Base-by-base conservation (phyloP, 2,888 invertebrate species). In the Lasioglossum villosulum region DNA sequence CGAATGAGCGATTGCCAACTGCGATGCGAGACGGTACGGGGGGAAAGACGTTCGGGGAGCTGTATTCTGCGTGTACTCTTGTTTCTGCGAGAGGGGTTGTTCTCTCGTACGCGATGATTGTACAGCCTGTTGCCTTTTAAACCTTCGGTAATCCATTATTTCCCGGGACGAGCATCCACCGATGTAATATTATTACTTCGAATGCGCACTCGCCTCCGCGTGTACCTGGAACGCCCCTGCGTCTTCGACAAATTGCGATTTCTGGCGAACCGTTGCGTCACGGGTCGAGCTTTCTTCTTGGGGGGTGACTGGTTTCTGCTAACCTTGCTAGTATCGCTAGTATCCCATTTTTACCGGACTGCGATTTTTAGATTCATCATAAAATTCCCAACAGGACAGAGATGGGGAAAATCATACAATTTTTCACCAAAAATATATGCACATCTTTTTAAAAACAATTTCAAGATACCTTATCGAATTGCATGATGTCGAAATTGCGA, bases 1-100 rank as follows among this genome's bases (percentile, higher is more conserved):
- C 91, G 93, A 94, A 94, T 94, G 94, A 94, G 92, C 92, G 92
- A 94, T 94, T 93, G 93, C 92, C 92, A 92, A 93, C 92, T 88
- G 91, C 89, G 88, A 88, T 90, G 88, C 86, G 87, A 91, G 89
- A 92, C 90, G 91, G 89, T 87, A 89, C 30, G 19, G 56, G 56
- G 45, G 56, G 83, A 86, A 83, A 76, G 84, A 90, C 83, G 87
- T 80, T 74, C 82, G 66, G 56, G 56, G n/a, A 63, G 79, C 83
- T 82, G 66, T 83, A 77, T 76, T 83, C 80, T 84, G 83, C 78
- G 86, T 79, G 79, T 73, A 82, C 84, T 89, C 75, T 78, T 79
- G 81, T 82, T 84, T 88, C 84, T 78, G 78, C 52, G 45, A 19
- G 19, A 59, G 59, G 84, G 84, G 84, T 84, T 83, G 83, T 66